phyloP scores from a whole-genome alignment of 2,797 vertebrate species.

The Acanthornis magna region DNA sequence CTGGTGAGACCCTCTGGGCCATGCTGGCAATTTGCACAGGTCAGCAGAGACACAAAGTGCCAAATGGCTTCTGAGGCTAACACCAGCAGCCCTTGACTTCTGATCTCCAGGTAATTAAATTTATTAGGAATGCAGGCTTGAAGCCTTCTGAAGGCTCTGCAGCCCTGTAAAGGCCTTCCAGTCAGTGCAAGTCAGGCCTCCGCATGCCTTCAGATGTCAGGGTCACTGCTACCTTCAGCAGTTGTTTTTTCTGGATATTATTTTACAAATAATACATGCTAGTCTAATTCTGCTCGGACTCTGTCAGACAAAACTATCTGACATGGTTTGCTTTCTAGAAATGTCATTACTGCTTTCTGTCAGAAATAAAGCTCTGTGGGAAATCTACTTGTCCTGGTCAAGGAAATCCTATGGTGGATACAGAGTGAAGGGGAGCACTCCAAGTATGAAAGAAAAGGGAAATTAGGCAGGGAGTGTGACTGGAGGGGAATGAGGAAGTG shows the following conservation, averaged over 20 bases:
- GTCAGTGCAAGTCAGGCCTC: not conserved
- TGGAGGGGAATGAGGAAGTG: not conserved
- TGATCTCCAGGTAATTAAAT: constrained; percentile 9
- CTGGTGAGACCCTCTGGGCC: not conserved
- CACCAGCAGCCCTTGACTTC: not conserved
- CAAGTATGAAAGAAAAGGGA: not conserved
- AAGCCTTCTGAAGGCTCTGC: not conserved
- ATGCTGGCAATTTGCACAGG: not conserved
- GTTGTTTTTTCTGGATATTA: not conserved
- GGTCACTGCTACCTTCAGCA: not conserved
- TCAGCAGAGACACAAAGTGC: not conserved
- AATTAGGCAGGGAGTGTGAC: not conserved
- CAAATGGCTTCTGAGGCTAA: not conserved
- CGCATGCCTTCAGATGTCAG: not conserved
- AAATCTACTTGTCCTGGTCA: not conserved
- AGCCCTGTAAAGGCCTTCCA: not conserved
- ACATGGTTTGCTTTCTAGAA: not conserved
- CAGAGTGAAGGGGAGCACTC: not conserved
- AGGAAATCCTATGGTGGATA: not conserved
- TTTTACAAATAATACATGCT: not conserved
- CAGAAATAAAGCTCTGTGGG: not conserved
- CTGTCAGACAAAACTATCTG: not conserved
- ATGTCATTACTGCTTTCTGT: not conserved
- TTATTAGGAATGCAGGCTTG: not conserved
- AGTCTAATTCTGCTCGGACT: not conserved